Conservation (phyloP, 2,797 vertebrate species). For the Poeciliopsis paucimaculata region DNA sequence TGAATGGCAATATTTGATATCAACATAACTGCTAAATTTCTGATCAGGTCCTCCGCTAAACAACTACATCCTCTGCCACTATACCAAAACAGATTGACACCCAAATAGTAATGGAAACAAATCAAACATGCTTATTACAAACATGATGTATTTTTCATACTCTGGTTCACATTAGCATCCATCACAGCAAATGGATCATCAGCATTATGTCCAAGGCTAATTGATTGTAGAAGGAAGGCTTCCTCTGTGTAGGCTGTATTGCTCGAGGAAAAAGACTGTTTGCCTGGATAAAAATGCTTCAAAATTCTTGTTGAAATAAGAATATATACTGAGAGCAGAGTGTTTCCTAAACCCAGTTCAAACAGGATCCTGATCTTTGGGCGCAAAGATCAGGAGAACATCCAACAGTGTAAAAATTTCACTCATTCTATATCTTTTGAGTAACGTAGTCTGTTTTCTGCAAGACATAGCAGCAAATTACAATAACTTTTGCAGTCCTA, state of each 20-base stretch:
- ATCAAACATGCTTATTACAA: neutral
- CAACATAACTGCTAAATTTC: too few relatives aligned
- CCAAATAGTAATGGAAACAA: neutral
- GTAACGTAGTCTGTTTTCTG: neutral
- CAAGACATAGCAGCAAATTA: neutral
- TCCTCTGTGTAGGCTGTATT: neutral
- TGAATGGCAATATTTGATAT: too few relatives aligned
- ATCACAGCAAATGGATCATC: neutral
- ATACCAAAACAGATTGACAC: too few relatives aligned
- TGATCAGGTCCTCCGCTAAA: too few relatives aligned
- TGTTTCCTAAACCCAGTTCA: neutral
- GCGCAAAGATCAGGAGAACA: neutral
- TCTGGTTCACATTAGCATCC: neutral
- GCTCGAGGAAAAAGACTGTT: neutral
- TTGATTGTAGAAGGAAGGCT: neutral
- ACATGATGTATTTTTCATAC: neutral
- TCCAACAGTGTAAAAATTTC: neutral
- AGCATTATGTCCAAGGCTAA: neutral
- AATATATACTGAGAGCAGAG: neutral
- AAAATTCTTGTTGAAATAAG: neutral
- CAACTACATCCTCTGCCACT: too few relatives aligned
- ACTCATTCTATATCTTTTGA: neutral
- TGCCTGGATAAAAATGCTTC: neutral
- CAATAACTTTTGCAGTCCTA: neutral
- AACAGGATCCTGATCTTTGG: neutral